phyloP scores from a whole-genome alignment of 1,140 invertebrate genomes.

The Mizuhopecten yessoensis region DNA sequence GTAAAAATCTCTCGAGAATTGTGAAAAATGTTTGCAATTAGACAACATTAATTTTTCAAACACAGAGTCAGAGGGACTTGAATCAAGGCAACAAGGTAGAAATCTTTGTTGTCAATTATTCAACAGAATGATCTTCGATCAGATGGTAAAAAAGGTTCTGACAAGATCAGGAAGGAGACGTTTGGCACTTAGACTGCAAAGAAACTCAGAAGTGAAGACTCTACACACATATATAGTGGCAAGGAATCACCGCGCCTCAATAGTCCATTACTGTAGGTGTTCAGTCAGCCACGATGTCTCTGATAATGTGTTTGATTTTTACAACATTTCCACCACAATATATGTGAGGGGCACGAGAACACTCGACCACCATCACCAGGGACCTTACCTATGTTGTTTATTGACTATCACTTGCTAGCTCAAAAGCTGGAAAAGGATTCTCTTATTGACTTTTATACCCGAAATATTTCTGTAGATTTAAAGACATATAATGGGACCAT shows the following conservation, averaged over 20 bases:
- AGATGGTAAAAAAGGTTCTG: neutral
- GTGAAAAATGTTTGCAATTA: neutral
- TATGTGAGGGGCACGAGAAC: neutral
- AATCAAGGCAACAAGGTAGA: neutral
- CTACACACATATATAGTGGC: neutral
- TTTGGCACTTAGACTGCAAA: neutral
- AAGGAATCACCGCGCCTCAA: neutral
- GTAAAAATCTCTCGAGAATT: neutral
- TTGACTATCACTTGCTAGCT: neutral
- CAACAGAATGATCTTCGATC: slow-evolving; percentile 12
- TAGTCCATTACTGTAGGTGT: slow-evolving; percentile 30
- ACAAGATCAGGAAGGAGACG: neutral
- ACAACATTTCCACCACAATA: neutral
- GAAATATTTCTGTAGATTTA: neutral
- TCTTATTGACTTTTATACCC: neutral
- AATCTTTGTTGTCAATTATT: slow-evolving; percentile 26
- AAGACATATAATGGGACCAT: neutral
- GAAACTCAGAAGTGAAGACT: neutral
- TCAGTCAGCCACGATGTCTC: neutral
- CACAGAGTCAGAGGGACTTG: neutral
- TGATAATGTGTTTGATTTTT: slow-evolving; percentile 15
- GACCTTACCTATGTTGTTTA: neutral
- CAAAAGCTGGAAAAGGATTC: neutral
- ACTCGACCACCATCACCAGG: neutral
- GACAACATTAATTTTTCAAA: neutral